phyloP scores from a whole-genome alignment of 2,797 vertebrate species.

The Artibeus jamaicensis region DNA sequence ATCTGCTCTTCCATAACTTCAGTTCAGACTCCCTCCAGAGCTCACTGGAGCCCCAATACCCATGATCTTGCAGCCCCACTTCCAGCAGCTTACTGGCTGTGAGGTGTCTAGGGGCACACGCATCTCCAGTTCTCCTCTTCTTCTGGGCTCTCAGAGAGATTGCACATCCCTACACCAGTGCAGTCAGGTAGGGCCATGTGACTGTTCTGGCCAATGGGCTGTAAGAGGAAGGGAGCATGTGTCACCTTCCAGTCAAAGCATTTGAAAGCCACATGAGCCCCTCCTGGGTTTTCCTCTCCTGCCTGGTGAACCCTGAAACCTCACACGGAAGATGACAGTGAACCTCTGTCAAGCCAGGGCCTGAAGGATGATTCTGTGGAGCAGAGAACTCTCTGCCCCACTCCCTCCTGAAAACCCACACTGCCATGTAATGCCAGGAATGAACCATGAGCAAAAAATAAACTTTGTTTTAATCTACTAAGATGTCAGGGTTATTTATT shows the following conservation, averaged over 20 bases:
- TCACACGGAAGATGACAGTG: background rate
- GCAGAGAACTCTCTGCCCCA: background rate
- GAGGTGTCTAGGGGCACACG: background rate
- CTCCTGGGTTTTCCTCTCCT: background rate
- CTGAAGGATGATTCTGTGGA: background rate
- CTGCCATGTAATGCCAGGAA: background rate
- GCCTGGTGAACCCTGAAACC: background rate
- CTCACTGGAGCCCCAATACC: background rate
- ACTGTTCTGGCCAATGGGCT: background rate
- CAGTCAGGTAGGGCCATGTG: background rate
- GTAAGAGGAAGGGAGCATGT: background rate
- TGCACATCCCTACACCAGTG: accelerated
- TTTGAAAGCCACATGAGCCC: background rate
- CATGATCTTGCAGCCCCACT: background rate
- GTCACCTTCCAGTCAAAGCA: background rate
- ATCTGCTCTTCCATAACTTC: background rate
- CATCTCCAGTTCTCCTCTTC: background rate
- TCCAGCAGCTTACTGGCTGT: background rate
- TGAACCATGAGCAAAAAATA: background rate
- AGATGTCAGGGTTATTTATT: background rate
- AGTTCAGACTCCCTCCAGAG: background rate
- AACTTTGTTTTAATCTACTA: background rate
- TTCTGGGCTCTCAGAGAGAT: background rate
- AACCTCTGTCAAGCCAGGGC: background rate
- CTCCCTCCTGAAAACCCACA: too few species aligned